Evolutionary conservation across 2,113 vertebrate genomes (phyloP).

Genomic region (Lophochroa leadbeateri): DNA sequence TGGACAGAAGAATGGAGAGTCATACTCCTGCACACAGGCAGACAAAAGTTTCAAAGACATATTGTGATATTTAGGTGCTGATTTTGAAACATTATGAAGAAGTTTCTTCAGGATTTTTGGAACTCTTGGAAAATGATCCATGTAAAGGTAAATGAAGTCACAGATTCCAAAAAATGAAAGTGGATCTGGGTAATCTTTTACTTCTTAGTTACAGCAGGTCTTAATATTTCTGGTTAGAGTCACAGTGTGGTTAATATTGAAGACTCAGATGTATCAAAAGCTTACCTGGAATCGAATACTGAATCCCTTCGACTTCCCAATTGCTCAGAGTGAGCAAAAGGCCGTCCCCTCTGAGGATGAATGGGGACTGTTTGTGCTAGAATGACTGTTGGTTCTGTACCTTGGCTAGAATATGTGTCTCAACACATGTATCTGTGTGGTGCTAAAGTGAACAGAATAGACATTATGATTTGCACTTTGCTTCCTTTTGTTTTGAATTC

Average conservation of each 20-base stretch:
- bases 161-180: neutral
- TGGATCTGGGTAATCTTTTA: neutral
- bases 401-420: neutral
- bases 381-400: neutral
- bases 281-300: neutral
- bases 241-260: neutral
- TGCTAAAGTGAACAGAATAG: neutral
- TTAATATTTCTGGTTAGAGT: neutral
- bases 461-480: conserved; percentile 25
- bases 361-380: neutral
- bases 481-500: conserved; percentile 63
- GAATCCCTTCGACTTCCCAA: neutral
- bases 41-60: neutral
- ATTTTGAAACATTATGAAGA: neutral
- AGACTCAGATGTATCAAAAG: neutral
- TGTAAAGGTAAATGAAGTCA: neutral
- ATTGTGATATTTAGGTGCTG: neutral
- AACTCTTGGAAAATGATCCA: neutral
- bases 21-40: neutral
- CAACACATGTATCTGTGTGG: neutral
- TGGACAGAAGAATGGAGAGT: neutral
- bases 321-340: neutral
- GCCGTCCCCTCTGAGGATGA: neutral
- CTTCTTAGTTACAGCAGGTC: neutral
- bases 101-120: neutral